Conservation (phyloP, 2,113 vertebrate species). For the Pseudois nayaur region DNA sequence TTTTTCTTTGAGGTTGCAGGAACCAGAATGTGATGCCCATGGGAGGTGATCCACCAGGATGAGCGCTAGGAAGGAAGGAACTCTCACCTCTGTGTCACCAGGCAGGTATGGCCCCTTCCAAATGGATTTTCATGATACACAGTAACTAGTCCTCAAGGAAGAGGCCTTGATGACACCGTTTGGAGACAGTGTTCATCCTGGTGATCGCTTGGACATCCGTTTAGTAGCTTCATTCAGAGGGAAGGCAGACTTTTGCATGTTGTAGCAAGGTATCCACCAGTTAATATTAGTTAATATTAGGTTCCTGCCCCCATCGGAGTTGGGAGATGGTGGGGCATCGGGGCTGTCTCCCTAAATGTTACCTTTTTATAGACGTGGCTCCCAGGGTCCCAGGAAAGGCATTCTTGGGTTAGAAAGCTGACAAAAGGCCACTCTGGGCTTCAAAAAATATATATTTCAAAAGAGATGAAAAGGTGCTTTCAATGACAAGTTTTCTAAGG, state of each 20-base stretch:
- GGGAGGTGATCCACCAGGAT: accelerated
- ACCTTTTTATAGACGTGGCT: neutral
- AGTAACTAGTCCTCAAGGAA: no score
- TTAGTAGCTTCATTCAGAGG: neutral
- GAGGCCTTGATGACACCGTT: neutral
- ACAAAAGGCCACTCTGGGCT: neutral
- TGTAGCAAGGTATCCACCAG: neutral
- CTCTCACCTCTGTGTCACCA: accelerated
- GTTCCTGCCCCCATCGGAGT: neutral
- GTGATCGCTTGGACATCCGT: accelerated
- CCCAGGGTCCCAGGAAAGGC: neutral
- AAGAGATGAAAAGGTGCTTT: neutral
- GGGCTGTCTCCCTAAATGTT: neutral
- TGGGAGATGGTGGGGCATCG: accelerated
- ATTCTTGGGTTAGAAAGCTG: neutral
- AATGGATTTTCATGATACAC: accelerated
- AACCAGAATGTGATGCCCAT: accelerated
- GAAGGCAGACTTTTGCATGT: neutral
- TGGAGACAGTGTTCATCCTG: neutral
- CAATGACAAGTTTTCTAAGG: neutral
- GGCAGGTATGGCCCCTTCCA: accelerated
- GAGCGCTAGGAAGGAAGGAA: accelerated
- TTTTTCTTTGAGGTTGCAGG: neutral
- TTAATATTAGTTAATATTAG: accelerated
- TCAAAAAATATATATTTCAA: neutral